Base-by-base conservation (phyloP, 2,797 vertebrate species). In the Simalia tracyae region DNA sequence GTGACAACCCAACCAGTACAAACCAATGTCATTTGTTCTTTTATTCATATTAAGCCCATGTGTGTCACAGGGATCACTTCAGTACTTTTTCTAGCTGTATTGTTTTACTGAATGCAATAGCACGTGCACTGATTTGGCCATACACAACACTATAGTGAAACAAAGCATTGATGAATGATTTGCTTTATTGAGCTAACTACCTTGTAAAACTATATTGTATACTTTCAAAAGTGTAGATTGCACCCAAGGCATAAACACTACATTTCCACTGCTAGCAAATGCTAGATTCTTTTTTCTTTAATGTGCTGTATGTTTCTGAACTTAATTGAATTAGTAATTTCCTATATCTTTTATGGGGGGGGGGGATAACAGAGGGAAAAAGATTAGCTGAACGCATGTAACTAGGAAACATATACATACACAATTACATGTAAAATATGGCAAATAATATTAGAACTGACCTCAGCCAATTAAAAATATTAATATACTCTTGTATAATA, bases 381-480 rank as follows among this genome's bases (percentile, higher is more conserved):
- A 12, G 19, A 26, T 22, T 87, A 60, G 50, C 19, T 60, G 31
- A 87, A 56, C 8, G 57, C n/a, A 86, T 59, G 94, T 97, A 97
- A 95, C 97, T 94, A 97, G 94, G 96, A 96, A 95, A 96, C 96
- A 94, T 86, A 93, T 95, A 91, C 93, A 96, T 97, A 95, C 91
- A 96, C 89, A 96, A 96, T 96, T 95, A 97, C 97, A 96, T 88
- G 96, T 94, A 94, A 97, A 97, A 96, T 95, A 59, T 84, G 96
- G 95, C 90, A 88, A 94, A 92, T 94, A 93, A 93, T 97, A 94
- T 88, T 93, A 95, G 94, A 95, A 96, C 91, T 97, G 95, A 97
- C 94, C 96, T 97, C 94, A 96, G 89, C 95, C 96, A 97, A 97
- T 98, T 98, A 97, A 97, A 98, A 97, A 92, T 97, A 97, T 97